Percentiles rank a stretch among this genome's conserved stretches.
Conservation (phyloP, 2,113 vertebrate genomes). For the Dipodomys spectabilis region DNA sequence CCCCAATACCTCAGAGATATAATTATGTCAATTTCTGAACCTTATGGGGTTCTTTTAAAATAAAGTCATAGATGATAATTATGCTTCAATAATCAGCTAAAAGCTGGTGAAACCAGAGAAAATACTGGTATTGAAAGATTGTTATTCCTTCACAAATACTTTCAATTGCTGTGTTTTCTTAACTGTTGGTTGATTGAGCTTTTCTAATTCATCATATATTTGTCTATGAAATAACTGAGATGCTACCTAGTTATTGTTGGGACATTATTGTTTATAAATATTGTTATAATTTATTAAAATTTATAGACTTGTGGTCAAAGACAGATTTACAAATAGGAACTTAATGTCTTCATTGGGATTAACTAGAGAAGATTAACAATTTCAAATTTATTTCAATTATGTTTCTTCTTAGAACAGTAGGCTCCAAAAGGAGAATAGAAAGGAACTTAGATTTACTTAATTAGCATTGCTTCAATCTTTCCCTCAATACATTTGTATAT, state of each 20-base stretch:
- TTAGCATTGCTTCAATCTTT: conserved; percentile 7
- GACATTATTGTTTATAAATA: conserved; percentile 16
- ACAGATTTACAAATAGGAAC: not conserved
- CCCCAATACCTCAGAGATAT: conserved; percentile 56
- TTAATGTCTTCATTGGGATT: conserved; percentile 38
- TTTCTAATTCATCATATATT: conserved; percentile 1
- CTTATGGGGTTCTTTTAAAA: conserved; percentile 57
- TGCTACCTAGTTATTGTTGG: not conserved
- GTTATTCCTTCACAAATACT: conserved; percentile 26
- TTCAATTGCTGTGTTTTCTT: conserved; percentile 25
- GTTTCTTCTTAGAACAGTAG: not conserved
- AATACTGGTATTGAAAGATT: conserved; percentile 20
- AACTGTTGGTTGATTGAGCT: not conserved
- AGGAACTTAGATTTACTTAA: not conserved
- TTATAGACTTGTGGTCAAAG: not conserved
- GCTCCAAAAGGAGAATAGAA: not conserved
- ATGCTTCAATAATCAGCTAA: conserved; percentile 40
- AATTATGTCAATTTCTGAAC: conserved; percentile 63
- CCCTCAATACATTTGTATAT: not conserved
- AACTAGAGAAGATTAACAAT: conserved; percentile 34
- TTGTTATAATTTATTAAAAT: conserved; percentile 40
- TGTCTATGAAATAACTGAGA: not conserved
- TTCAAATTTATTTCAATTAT: conserved; percentile 44
- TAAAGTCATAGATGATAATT: conserved; percentile 53
- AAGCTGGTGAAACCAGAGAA: conserved; percentile 1